Conservation (phyloP, 92 coral and sea anemone species). For the Palythoa grandis region DNA sequence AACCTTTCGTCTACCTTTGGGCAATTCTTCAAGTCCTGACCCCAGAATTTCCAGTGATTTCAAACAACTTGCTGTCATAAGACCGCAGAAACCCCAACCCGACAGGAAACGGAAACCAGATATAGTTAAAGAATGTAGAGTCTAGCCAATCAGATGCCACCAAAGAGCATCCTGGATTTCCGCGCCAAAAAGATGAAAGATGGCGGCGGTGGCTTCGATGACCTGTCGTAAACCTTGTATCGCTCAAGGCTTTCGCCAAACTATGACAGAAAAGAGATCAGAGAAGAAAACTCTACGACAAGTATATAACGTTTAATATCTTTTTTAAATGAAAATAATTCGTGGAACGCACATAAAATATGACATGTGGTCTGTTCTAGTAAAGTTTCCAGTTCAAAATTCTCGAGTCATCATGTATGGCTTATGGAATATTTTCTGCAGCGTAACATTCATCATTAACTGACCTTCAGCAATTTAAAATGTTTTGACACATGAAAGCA, state of each 20-base stretch:
- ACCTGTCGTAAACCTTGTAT: not conserved
- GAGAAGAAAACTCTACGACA: not conserved
- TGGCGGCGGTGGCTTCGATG: conserved; percentile 25
- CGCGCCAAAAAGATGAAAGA: conserved; percentile 69
- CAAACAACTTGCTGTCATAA: conserved; percentile 42
- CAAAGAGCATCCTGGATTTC: conserved; percentile 64
- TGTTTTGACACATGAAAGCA: not conserved
- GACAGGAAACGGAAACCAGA: conserved; percentile 84
- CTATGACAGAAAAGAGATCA: conserved; percentile 26
- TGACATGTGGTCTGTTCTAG: not conserved
- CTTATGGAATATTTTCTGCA: too few species aligned
- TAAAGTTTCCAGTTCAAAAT: not conserved
- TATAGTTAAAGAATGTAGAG: conserved; percentile 70
- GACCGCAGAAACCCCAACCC: conserved; percentile 32
- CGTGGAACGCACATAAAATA: not conserved
- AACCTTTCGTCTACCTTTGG: not conserved
- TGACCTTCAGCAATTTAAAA: not conserved
- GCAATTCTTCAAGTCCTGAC: conserved; percentile 37
- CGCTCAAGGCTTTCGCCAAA: conserved; percentile 13
- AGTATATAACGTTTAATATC: not conserved
- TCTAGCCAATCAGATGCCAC: conserved; percentile 66
- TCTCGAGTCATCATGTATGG: not conserved
- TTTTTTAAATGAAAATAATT: not conserved
- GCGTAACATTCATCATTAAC: not conserved
- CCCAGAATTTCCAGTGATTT: conserved; percentile 42